Evolutionary conservation across 2,888 invertebrate species (phyloP).

Genomic region (Conus canariensis): DNA sequence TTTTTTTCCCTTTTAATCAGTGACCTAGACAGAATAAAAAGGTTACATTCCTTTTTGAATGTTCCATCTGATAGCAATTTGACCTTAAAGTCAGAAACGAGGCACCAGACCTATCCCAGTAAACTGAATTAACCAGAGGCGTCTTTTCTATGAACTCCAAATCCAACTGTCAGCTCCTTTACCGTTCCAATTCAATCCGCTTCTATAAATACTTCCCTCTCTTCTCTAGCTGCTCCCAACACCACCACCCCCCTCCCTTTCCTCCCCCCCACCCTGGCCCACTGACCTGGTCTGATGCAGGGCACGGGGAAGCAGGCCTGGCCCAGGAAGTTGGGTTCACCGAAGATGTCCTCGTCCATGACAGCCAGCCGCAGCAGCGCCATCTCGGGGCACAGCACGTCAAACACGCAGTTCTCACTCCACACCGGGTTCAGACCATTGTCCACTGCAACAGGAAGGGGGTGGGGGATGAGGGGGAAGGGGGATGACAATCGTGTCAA

Average conservation of each 20-base stretch:
- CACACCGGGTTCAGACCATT: constrained; percentile 82
- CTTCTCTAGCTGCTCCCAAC: neutral
- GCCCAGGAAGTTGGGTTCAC: constrained; percentile 97
- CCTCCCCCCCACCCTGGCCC: neutral
- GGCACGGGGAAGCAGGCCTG: constrained; percentile 94
- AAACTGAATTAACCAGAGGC: too few species aligned
- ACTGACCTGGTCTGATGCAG: constrained; percentile 73
- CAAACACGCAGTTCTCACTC: constrained; percentile 81
- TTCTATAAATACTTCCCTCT: neutral
- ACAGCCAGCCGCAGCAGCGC: constrained; percentile 82
- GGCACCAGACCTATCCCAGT: too few species aligned
- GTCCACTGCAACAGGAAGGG: constrained; percentile 83
- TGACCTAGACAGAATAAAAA: too few species aligned
- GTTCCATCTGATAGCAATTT: too few species aligned
- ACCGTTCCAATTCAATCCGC: too few species aligned
- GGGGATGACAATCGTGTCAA: too few species aligned
- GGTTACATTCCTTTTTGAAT: too few species aligned
- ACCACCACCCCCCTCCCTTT: neutral
- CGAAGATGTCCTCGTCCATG: constrained; percentile 94
- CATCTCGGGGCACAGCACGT: constrained; percentile 81
- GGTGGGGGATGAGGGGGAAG: neutral
- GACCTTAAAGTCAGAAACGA: too few species aligned
- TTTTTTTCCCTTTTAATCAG: too few species aligned
- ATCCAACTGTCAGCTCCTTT: too few species aligned
- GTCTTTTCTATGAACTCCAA: too few species aligned